phyloP scores from a whole-genome alignment of 1,140 invertebrate species.

The Asbolus verrucosus region DNA sequence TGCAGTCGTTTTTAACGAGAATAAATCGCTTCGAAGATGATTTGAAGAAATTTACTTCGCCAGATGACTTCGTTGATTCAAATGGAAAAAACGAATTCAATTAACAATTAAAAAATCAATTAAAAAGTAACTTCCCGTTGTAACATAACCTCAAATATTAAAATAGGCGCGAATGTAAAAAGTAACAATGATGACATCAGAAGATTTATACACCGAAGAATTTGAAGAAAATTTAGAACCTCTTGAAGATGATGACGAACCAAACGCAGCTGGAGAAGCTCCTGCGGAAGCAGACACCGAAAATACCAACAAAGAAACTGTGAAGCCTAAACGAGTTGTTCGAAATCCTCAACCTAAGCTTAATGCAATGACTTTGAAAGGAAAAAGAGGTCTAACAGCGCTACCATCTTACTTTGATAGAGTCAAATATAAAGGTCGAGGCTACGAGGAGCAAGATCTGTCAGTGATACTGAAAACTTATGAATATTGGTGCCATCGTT shows the following conservation, averaged over 20 bases:
- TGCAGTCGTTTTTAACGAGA: slow-evolving; percentile 71
- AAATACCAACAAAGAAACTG: slow-evolving; percentile 51
- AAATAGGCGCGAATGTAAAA: slow-evolving; percentile 40
- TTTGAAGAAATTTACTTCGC: slow-evolving; percentile 9
- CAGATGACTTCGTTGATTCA: background rate
- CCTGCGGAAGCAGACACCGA: slow-evolving; percentile 49
- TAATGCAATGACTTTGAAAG: slow-evolving; percentile 77
- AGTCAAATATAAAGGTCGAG: slow-evolving; percentile 86
- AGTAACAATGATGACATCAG: slow-evolving; percentile 45
- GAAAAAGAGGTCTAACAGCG: slow-evolving; percentile 81
- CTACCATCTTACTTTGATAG: slow-evolving; percentile 84
- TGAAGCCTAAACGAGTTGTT: slow-evolving; percentile 69
- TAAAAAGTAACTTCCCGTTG: slow-evolving; percentile 28
- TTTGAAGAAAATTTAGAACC: slow-evolving; percentile 56
- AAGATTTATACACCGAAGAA: background rate
- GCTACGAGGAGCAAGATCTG: slow-evolving; percentile 86
- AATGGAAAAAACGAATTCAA: background rate
- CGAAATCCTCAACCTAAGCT: slow-evolving; percentile 79
- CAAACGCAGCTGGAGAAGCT: slow-evolving; percentile 55
- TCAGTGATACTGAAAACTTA: slow-evolving; percentile 82
- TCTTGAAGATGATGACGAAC: slow-evolving; percentile 52
- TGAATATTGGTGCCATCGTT: slow-evolving; percentile 92
- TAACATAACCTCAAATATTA: slow-evolving; percentile 52
- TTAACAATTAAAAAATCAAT: slow-evolving; percentile 3
- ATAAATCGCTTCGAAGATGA: slow-evolving; percentile 65